A percentile compares a stretch with the other conserved stretches of the same genome.
Conservation (phyloP, 2,113 vertebrate species). For the Muntiacus muntjak region DNA sequence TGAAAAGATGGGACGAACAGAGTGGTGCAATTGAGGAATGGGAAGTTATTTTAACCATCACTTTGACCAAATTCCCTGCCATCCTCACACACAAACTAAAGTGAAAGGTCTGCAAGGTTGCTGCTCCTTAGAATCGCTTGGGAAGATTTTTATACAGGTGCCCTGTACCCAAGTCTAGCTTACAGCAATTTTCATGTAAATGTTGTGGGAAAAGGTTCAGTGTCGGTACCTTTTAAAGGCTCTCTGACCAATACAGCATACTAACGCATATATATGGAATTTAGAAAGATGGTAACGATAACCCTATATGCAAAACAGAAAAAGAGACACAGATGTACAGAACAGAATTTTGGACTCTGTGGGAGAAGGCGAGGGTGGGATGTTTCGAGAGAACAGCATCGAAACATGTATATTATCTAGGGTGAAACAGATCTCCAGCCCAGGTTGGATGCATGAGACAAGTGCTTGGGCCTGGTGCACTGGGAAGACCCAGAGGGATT, state of each 20-base stretch:
- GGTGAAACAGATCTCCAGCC: too few species aligned
- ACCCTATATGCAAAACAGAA: too few species aligned
- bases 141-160: neutral
- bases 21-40: neutral
- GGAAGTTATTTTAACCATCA: neutral
- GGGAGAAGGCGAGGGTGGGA: too few species aligned
- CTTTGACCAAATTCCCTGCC: neutral
- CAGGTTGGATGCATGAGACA: too few species aligned
- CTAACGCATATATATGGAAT: too few species aligned
- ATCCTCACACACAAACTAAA: neutral
- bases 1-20: neutral
- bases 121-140: neutral
- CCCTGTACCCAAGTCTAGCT: neutral
- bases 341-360: too few species aligned
- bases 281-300: too few species aligned
- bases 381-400: too few species aligned
- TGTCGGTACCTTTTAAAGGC: neutral
- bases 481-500: too few species aligned
- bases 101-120: neutral
- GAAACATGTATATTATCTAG: too few species aligned
- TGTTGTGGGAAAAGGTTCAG: neutral
- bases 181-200: neutral
- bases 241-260: neutral
- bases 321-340: too few species aligned
- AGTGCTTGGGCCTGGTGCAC: too few species aligned